Conservation (phyloP, 2,797 vertebrate species). For the Eidolon dupreanum region DNA sequence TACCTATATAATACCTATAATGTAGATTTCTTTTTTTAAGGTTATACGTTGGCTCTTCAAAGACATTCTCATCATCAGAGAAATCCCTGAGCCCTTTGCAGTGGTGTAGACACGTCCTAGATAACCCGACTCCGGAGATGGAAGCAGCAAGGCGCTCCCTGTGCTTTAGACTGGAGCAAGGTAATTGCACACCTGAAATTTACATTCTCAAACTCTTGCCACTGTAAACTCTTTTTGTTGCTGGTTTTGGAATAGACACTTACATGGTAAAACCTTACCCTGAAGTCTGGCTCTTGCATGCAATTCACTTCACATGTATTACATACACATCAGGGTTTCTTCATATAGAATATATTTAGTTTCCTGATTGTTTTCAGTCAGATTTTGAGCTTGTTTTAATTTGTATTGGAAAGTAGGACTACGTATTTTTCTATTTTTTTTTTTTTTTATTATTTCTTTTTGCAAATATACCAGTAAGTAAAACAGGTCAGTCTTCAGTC, state of each 20-base stretch:
- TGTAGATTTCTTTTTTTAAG: conserved; percentile 87
- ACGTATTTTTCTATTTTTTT: not conserved
- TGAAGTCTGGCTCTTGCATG: not conserved
- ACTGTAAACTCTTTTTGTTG: not conserved
- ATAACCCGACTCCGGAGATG: conserved; percentile 95
- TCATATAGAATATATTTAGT: not conserved
- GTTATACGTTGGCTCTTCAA: conserved; percentile 93
- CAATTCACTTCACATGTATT: not conserved
- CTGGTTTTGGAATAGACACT: not conserved
- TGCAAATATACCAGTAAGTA: not conserved
- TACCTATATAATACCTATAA: conserved; percentile 61
- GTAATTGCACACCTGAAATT: conserved; percentile 83
- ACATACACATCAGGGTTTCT: not conserved
- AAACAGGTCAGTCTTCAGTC: not conserved
- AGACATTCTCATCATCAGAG: conserved; percentile 85
- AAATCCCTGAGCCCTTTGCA: conserved; percentile 91
- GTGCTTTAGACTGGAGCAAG: conserved; percentile 97
- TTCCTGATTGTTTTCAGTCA: conserved; percentile 4
- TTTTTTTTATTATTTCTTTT: not conserved
- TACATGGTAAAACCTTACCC: not conserved
- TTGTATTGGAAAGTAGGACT: not conserved
- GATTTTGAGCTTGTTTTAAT: not conserved
- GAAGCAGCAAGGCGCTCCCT: conserved; percentile 95
- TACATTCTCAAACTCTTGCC: not conserved
- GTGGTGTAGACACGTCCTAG: conserved; percentile 97